These are phyloP conservation scores for Otocyon megalotis DNA, from an alignment of 2,113 vertebrate genomes.

Conservation along the genomic window DNA sequence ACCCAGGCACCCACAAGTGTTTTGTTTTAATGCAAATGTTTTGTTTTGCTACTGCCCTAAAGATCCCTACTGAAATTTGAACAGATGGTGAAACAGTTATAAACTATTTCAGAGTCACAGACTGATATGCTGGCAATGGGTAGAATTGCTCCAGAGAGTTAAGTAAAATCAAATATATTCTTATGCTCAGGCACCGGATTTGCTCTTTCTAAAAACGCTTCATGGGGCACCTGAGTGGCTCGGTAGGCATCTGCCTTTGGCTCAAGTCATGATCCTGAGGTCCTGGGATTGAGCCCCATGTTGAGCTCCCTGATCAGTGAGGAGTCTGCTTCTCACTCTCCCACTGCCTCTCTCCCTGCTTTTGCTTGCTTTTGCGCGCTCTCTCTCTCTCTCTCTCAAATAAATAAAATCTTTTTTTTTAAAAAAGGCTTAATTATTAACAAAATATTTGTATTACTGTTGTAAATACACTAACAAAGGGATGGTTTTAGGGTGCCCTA, in stretches of 20 bases:
- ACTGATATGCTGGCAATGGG: no score
- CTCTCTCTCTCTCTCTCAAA: no score
- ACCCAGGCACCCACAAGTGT: no score
- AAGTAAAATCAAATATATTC: neutral
- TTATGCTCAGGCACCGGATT: neutral
- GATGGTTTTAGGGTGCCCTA: neutral
- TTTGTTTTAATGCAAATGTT: neutral
- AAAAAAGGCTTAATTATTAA: neutral
- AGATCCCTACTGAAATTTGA: neutral
- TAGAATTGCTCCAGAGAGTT: neutral
- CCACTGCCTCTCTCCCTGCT: no score
- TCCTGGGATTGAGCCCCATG: no score
- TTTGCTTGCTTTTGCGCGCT: no score
- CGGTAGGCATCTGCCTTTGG: no score
- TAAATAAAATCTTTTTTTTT: no score
- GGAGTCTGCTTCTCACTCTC: no score
- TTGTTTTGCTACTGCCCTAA: neutral
- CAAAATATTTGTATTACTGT: constrained; percentile 30
- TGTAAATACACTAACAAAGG: neutral
- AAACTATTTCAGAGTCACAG: neutral
- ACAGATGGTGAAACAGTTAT: neutral
- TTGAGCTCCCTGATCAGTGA: no score
- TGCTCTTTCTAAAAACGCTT: neutral
- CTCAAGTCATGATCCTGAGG: no score
- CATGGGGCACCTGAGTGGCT: no score